A percentile compares a stretch with the other conserved stretches of the same genome.
phyloP scores from a whole-genome alignment of 2,797 vertebrate species.

The Sebastes jordani region DNA sequence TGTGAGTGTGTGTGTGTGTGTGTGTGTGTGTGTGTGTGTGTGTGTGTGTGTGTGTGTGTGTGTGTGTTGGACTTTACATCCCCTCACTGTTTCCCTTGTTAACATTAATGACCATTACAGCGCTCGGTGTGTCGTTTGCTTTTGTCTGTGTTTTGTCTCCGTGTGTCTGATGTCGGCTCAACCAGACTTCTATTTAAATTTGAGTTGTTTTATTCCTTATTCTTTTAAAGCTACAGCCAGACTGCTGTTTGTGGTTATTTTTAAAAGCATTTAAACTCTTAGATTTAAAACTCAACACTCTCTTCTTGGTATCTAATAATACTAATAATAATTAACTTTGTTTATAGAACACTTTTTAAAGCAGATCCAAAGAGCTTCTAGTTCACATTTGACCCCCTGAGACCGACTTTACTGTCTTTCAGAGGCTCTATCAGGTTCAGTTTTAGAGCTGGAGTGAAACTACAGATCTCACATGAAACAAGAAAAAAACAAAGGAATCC shows the following conservation, averaged over 20 bases:
- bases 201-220: not conserved
- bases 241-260: not conserved
- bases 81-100: slow-evolving; percentile 27
- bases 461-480: too few relatives aligned
- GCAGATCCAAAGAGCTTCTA: too few relatives aligned
- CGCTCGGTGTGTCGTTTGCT: not conserved
- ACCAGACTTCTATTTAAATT: not conserved
- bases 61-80: slow-evolving; percentile 17
- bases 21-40: slow-evolving; percentile 21
- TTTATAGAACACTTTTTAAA: too few relatives aligned
- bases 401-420: too few relatives aligned
- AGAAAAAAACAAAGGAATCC: too few relatives aligned
- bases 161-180: not conserved
- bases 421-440: too few relatives aligned
- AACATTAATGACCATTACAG: slow-evolving; percentile 16
- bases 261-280: not conserved
- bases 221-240: not conserved
- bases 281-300: too few relatives aligned
- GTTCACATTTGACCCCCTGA: too few relatives aligned
- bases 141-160: slow-evolving; percentile 19
- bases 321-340: too few relatives aligned
- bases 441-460: too few relatives aligned
- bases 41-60: slow-evolving; percentile 20
- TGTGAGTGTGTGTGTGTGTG: slow-evolving; percentile 17
- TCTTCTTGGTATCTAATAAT: too few relatives aligned